These are phyloP conservation scores for Pogonocherus hispidulus DNA, from an alignment of 2,888 invertebrate genomes.

Conservation along the genomic window DNA sequence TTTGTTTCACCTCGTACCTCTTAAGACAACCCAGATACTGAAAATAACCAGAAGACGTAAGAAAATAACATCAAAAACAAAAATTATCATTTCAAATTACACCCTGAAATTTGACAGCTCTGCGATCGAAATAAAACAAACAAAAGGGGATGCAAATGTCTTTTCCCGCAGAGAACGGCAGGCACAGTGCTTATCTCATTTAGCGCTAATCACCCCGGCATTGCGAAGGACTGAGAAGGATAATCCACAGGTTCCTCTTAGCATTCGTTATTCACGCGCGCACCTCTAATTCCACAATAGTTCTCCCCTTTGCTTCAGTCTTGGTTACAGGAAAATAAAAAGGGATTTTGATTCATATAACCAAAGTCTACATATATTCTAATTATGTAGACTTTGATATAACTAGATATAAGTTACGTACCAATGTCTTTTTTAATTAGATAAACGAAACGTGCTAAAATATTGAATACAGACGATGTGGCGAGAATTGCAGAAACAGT, in stretches of 20 bases:
- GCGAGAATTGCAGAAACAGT: background rate
- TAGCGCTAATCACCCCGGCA: constrained; percentile 21
- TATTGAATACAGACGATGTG: too few species aligned
- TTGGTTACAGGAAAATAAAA: constrained; percentile 31
- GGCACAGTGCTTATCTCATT: constrained; percentile 10
- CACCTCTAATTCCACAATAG: constrained; percentile 26
- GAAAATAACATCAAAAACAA: too few species aligned
- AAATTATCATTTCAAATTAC: background rate
- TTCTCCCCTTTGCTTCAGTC: constrained; percentile 32
- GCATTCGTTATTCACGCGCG: constrained; percentile 32
- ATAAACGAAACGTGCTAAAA: too few species aligned
- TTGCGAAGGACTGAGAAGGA: constrained; percentile 16
- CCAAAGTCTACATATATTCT: too few species aligned
- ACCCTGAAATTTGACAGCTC: background rate
- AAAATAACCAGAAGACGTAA: too few species aligned
- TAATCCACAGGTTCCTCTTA: constrained; percentile 27
- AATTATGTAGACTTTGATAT: too few species aligned
- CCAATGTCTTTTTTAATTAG: too few species aligned
- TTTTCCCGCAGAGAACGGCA: background rate
- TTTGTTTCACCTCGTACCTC: too few species aligned
- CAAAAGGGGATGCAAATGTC: constrained; percentile 7
- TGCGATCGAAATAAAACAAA: background rate
- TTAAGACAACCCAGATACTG: too few species aligned
- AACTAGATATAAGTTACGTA: too few species aligned
- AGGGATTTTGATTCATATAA: constrained; percentile 18